Percentiles rank a stretch among this genome's conserved stretches.
Evolutionary conservation across 2,113 vertebrate species (phyloP).

Genomic region (Gopherus evgoodei): DNA sequence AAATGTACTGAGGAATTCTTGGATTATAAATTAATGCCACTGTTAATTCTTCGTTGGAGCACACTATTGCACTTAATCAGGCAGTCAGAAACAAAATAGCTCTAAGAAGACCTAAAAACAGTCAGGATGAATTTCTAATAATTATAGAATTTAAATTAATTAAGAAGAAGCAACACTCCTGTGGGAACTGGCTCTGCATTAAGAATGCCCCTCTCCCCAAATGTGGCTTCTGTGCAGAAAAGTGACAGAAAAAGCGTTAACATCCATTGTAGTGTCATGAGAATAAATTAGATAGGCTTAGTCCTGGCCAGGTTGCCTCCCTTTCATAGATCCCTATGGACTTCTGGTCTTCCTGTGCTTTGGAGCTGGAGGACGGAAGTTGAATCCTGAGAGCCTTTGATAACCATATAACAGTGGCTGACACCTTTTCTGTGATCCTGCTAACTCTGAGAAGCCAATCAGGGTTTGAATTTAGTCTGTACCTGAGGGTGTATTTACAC

Average conservation of each 20-base stretch:
- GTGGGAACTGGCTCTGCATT: slow-evolving; percentile 32
- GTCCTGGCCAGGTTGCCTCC: background rate
- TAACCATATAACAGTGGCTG: slow-evolving; percentile 14
- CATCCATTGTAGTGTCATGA: background rate
- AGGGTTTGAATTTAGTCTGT: background rate
- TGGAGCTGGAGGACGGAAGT: slow-evolving; percentile 21
- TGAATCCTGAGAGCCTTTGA: slow-evolving; percentile 41
- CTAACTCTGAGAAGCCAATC: background rate
- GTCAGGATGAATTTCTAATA: slow-evolving; percentile 43
- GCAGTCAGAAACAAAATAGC: slow-evolving; percentile 41
- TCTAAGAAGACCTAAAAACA: slow-evolving; percentile 51
- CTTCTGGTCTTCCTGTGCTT: background rate
- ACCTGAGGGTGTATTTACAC: background rate
- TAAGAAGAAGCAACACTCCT: slow-evolving; percentile 45
- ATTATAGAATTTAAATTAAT: slow-evolving; percentile 56
- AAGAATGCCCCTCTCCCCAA: background rate
- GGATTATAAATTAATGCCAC: slow-evolving; percentile 60
- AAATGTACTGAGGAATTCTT: slow-evolving; percentile 72
- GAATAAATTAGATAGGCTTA: background rate
- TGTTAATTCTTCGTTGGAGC: slow-evolving; percentile 55
- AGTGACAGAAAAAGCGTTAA: background rate
- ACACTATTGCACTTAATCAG: slow-evolving; percentile 57
- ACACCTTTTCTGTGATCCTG: background rate
- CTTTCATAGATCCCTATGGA: background rate
- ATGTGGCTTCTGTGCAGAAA: slow-evolving; percentile 10